A percentile compares a stretch with the other conserved stretches of the same genome.
Evolutionary conservation across 2,797 vertebrate species (phyloP).

Genomic region (Numenius phaeopus): DNA sequence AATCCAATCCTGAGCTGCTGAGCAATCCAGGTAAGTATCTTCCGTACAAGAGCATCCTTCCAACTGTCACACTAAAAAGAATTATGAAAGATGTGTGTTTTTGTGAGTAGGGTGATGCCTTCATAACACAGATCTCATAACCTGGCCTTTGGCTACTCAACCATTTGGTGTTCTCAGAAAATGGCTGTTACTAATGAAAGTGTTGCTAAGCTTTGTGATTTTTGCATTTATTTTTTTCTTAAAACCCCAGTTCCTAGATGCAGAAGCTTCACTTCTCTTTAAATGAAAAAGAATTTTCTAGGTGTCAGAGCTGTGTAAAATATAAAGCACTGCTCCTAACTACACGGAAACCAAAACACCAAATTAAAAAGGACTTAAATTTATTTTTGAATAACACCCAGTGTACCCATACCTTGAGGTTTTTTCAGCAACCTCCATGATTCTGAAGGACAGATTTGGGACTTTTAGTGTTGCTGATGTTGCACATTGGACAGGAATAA

Average conservation of each 20-base stretch:
- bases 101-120: neutral
- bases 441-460: neutral
- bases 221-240: neutral
- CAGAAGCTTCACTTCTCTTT: neutral
- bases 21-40: neutral
- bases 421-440: neutral
- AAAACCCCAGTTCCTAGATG: neutral
- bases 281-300: neutral
- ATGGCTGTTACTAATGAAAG: neutral
- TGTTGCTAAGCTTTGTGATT: neutral
- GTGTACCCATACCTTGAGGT: fast-evolving
- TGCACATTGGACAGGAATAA: neutral
- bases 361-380: neutral
- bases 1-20: neutral
- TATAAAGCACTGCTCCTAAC: neutral
- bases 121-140: neutral
- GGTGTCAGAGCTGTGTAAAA: neutral
- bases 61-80: neutral
- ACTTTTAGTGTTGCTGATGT: neutral
- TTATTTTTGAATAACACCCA: neutral
- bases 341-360: neutral
- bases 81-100: neutral
- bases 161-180: neutral
- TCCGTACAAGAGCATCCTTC: neutral
- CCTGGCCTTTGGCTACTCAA: neutral